Evolutionary conservation across 2,888 invertebrate genomes (phyloP).

Genomic region (Tridacna gigas): DNA sequence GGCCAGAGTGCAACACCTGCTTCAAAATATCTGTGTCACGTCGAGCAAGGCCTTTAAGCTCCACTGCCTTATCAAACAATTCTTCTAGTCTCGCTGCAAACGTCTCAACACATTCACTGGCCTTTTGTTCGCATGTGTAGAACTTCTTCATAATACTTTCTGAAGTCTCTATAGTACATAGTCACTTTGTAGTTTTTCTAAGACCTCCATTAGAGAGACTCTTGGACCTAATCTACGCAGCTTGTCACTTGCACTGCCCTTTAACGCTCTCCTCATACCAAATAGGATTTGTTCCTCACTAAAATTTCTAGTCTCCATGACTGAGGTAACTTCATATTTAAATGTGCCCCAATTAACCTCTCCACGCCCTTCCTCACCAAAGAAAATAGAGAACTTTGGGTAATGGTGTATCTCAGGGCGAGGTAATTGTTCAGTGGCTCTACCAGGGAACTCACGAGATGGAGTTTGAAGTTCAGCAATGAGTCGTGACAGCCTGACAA

Average conservation of each 20-base stretch:
- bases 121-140: conserved; percentile 3
- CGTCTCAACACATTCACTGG: background rate
- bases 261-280: conserved; percentile 9
- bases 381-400: conserved; percentile 2
- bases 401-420: background rate
- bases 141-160: conserved; percentile 1
- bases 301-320: background rate
- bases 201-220: background rate
- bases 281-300: conserved; percentile 14
- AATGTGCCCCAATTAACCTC: conserved; percentile 8
- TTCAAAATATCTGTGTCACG: background rate
- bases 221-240: background rate
- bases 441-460: too few species aligned
- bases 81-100: background rate
- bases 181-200: background rate
- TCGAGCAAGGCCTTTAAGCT: background rate
- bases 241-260: conserved; percentile 7
- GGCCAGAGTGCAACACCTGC: background rate
- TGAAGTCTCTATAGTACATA: background rate
- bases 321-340: conserved; percentile 10
- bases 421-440: too few species aligned
- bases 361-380: background rate
- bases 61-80: background rate
- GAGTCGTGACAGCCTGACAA: background rate
- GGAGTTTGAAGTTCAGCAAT: too few species aligned